Percentiles rank a stretch among this genome's conserved stretches.
Conservation (phyloP, 2,797 vertebrate genomes). For the Morelia viridis region DNA sequence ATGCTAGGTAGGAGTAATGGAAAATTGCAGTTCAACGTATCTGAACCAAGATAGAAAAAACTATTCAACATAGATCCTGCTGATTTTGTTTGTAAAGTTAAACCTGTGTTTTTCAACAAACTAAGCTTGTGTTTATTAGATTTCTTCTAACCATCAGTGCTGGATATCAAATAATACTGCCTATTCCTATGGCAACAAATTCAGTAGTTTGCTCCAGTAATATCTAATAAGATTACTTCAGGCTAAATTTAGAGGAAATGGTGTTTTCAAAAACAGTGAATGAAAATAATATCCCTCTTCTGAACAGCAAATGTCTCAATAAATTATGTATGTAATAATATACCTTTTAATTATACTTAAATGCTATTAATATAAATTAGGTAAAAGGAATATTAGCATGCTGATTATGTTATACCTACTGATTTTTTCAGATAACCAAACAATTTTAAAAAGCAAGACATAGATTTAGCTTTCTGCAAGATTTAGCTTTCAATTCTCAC, state of each 20-base stretch:
- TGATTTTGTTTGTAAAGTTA: not conserved
- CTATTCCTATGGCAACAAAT: conserved; percentile 27
- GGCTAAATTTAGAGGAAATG: not conserved
- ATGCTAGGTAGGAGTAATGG: not conserved
- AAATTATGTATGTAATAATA: not conserved
- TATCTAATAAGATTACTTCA: conserved; percentile 8
- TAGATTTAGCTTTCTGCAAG: not conserved
- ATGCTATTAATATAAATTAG: not conserved
- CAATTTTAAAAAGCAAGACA: not conserved
- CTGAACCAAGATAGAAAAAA: not conserved
- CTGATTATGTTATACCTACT: not conserved
- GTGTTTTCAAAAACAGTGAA: not conserved
- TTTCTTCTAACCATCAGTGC: not conserved
- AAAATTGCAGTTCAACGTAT: not conserved
- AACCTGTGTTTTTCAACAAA: not conserved
- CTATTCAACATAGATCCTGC: not conserved
- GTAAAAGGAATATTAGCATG: not conserved
- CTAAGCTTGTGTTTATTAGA: not conserved
- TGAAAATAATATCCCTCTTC: not conserved
- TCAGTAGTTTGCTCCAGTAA: not conserved
- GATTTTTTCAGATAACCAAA: not conserved
- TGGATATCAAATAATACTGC: conserved; percentile 5
- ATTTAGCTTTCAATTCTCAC: not conserved
- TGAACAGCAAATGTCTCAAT: not conserved
- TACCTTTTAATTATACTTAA: not conserved